A percentile compares a stretch with the other conserved stretches of the same genome.
Conservation (phyloP, 2,888 invertebrate genomes). For the Celastrina argiolus region DNA sequence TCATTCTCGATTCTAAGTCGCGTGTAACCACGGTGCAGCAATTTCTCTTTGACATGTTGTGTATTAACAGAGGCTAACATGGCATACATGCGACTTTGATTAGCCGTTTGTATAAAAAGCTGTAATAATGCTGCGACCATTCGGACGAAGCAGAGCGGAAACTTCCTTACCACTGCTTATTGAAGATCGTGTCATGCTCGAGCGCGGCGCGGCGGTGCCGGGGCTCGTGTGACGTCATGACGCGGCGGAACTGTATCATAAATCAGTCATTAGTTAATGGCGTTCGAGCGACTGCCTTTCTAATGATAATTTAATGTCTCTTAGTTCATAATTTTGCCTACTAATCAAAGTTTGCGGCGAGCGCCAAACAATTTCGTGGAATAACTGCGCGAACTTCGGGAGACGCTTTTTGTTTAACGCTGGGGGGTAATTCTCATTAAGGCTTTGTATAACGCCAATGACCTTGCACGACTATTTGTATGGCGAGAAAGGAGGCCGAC, state of each 20-base stretch:
- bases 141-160: neutral
- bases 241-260: conserved; percentile 59
- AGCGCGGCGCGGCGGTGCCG: conserved; percentile 43
- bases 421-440: neutral
- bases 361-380: conserved; percentile 20
- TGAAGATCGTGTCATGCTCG: conserved; percentile 27
- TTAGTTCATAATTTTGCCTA: conserved; percentile 59
- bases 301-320: conserved; percentile 68
- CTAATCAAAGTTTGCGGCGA: conserved; percentile 63
- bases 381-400: neutral
- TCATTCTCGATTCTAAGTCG: neutral
- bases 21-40: neutral
- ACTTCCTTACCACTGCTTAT: conserved; percentile 21
- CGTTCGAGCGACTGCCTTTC: conserved; percentile 54
- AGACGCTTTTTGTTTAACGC: neutral
- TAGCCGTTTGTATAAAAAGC: neutral
- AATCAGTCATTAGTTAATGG: conserved; percentile 68
- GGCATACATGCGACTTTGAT: neutral
- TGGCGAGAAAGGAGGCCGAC: too few species aligned
- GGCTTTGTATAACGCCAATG: too few species aligned
- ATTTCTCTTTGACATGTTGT: neutral
- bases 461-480: too few species aligned
- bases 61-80: neutral
- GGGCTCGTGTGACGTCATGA: conserved; percentile 46
- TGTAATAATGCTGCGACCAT: neutral